Evolutionary conservation across 2,113 vertebrate genomes (phyloP), one percentile per base, ranked within the genome.

Genomic region (Synchiropus splendidus): DNA sequence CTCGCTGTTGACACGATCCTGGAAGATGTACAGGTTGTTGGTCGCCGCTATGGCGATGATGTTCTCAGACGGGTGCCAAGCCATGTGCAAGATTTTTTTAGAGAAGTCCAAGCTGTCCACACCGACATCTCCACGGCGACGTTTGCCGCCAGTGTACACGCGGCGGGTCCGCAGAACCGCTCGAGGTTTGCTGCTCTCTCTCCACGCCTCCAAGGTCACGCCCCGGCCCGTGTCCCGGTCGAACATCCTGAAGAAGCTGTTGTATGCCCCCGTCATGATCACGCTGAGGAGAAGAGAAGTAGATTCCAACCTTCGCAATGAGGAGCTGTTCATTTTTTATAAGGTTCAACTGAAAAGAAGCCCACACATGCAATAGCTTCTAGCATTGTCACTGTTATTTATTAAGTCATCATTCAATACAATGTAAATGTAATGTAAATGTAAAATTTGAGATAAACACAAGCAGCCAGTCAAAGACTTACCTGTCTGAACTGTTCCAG

Each of bases 21-120:
- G 94, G 85, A 98, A 98, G 86, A 98, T 97, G 81, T 98, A 97
- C 64, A 98, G 88, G 87, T 97, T 98, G 86, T 98, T 97, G 78
- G 94, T 94, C 78, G 93, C 92, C 3, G 94, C 93, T 31, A 97
- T 94, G 79, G 94, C 94, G 33, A 98, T 98, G 79, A 98, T 95
- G 66, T 98, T 98, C 81, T 98, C 93, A 0, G 87, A 83, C 1
- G 94, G 94, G 70, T 98, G 94, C 94, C 94, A 97, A 18, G 94
- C 94, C 49, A 92, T 97, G 85, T 98, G 94, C 67, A 98, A 86
- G 75, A 98, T 98, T 84, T 98, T 98, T 84, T 92, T 92, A 35
- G 88, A 89, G 75, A 98, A 98, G 88, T 98, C 94, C 86, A 98
- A 74, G 79, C 94, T 98, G 72, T 98, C 93, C n/a, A 97, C 93